Evolutionary conservation across 92 coral and sea anemone genomes (phyloP), one percentile per base, ranked within the genome.

Genomic region (Muricea muricata): DNA sequence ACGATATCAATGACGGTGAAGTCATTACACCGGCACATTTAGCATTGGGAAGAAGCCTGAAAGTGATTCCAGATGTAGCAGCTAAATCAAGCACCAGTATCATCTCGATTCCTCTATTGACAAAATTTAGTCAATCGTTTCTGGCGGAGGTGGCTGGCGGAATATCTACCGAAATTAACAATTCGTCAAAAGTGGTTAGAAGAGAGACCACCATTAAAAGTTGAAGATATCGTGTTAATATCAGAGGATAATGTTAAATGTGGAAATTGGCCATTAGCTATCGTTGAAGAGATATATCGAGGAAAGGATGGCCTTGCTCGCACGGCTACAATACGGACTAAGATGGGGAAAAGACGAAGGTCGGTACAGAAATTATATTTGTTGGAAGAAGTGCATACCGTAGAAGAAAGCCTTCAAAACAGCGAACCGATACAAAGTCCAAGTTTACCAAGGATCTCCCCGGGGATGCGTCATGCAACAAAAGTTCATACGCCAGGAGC

Each of bases 1-100:
- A 83, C 32, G 74, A 84, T 31, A 30, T 84, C 30, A 32, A 71
- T 28, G 92, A 78, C 37, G 83, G 76, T 4, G 32, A 41, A 25
- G 35, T 78, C 8, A 68, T 88, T 25, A 67, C 91, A 0, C 88
- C 85, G 11, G 91, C 91, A 0, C 79, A 74, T 24, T 79, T 89
- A 11, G 86, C 82, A 30, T 24, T 84, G 50, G 92, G 86, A 12
- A 79, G 86, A 85, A 79, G 69, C 37, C 57, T 75, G n/a, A 73
- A 58, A 25, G 71, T 46, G 13, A 56, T 84, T 13, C 83, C 78
- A 45, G 37, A 80, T n/a, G 24, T 85, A 20, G 74, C 83, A 26
- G 63, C 21, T 8, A 42, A 46, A 23, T n/a, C 32, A n/a, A 61
- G n/a, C 52, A 54, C 40, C 15, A 32, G 11, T 84, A 26, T 31